A percentile compares a stretch with the other conserved stretches of the same genome.
These are phyloP conservation scores for Darevskia mixta DNA, from an alignment of 2,797 vertebrate genomes.

Conservation along the genomic window DNA sequence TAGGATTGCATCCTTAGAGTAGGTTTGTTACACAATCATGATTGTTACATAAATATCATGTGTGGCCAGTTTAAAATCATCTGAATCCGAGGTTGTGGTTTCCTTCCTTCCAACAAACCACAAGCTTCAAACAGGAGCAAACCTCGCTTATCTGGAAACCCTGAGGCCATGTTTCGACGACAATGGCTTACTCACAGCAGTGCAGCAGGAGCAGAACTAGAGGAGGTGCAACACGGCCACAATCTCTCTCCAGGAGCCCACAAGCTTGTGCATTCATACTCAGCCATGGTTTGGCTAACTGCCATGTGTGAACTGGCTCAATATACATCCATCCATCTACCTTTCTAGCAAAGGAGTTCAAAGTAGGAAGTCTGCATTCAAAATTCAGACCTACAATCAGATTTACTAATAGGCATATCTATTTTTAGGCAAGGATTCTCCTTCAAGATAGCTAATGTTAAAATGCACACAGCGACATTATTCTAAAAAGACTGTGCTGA, in stretches of 20 bases:
- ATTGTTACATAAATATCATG: background rate
- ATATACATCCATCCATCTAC: background rate
- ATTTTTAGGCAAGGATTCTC: background rate
- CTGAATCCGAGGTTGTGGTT: too few relatives aligned
- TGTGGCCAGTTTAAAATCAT: background rate
- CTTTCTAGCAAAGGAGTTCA: background rate
- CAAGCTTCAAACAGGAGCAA: too few relatives aligned
- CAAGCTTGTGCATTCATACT: too few relatives aligned
- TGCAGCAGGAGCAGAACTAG: too few relatives aligned
- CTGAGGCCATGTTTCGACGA: too few relatives aligned
- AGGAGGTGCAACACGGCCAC: too few relatives aligned
- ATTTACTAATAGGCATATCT: background rate
- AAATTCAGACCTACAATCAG: background rate
- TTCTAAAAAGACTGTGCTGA: conserved; percentile 21
- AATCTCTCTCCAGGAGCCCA: too few relatives aligned
- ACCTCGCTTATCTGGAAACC: too few relatives aligned
- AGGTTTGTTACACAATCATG: background rate
- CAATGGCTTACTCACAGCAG: too few relatives aligned
- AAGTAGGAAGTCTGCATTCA: background rate
- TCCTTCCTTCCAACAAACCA: too few relatives aligned
- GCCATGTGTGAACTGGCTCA: too few relatives aligned
- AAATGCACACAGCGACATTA: background rate
- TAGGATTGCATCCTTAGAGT: background rate
- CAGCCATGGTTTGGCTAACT: too few relatives aligned
- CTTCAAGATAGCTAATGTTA: background rate